These are phyloP conservation scores for Latrodectus elegans DNA, from an alignment of 2,888 invertebrate genomes.

Conservation along the genomic window DNA sequence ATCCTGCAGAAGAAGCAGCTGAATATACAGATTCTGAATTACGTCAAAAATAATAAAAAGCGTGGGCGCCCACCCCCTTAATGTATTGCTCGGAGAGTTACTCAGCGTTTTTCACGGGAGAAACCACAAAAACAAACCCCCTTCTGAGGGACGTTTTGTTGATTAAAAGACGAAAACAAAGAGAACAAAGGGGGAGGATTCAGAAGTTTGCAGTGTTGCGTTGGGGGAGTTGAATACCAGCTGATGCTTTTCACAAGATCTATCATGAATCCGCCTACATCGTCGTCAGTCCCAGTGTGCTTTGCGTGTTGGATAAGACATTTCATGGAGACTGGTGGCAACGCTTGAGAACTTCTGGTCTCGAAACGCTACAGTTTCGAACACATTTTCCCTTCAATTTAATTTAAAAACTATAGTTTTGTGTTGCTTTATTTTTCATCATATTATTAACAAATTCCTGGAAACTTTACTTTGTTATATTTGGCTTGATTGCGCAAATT, in stretches of 20 bases:
- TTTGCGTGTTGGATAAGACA: slow-evolving; percentile 53
- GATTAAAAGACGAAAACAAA: slow-evolving; percentile 60
- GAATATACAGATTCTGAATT: slow-evolving; percentile 23
- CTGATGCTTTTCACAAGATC: slow-evolving; percentile 63
- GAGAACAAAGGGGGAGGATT: slow-evolving; percentile 10
- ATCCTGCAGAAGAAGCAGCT: slow-evolving; percentile 14
- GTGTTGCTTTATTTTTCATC: too few relatives aligned
- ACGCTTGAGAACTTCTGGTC: not conserved
- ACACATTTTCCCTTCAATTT: not conserved
- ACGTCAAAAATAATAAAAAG: slow-evolving; percentile 29
- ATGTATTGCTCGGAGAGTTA: not conserved
- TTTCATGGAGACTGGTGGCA: slow-evolving; percentile 15
- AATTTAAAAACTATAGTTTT: not conserved
- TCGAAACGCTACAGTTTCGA: not conserved
- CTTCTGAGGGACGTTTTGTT: slow-evolving; percentile 18
- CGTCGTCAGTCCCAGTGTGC: slow-evolving; percentile 55
- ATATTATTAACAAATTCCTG: too few relatives aligned
- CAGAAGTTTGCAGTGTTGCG: slow-evolving; percentile 24
- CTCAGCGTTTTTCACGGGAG: not conserved
- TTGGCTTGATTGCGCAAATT: too few relatives aligned
- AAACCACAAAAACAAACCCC: slow-evolving; percentile 7
- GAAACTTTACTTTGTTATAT: too few relatives aligned
- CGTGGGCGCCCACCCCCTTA: not conserved
- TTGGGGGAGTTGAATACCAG: slow-evolving; percentile 21
- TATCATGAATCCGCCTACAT: slow-evolving; percentile 35